Evolutionary conservation across 2,888 invertebrate genomes (phyloP).

Genomic region (Leptinotarsa peninsularis): DNA sequence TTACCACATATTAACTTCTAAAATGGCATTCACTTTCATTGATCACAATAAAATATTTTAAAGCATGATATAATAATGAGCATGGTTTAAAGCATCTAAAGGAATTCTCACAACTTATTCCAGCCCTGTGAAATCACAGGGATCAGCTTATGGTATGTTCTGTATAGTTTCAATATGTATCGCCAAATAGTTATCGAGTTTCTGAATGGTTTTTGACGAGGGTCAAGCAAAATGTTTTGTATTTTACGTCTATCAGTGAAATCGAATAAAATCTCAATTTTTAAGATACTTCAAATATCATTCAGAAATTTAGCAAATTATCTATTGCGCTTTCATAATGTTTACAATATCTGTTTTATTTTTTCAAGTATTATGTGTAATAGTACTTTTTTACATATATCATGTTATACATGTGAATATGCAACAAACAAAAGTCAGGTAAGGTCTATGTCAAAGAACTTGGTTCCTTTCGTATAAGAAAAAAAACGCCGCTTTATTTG

Average conservation of each 20-base stretch:
- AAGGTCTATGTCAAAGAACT: too few species aligned
- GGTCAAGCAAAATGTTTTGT: neutral
- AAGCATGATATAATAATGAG: conserved; percentile 50
- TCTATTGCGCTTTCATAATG: too few species aligned
- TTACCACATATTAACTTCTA: neutral
- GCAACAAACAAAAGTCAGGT: too few species aligned
- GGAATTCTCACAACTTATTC: conserved; percentile 71
- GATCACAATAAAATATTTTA: conserved; percentile 16
- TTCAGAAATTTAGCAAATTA: too few species aligned
- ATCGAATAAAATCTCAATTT: neutral
- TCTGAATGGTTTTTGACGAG: neutral
- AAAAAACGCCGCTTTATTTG: too few species aligned
- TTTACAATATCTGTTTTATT: too few species aligned
- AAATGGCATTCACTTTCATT: neutral
- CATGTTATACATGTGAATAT: too few species aligned
- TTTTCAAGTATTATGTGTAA: too few species aligned
- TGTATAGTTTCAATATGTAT: conserved; percentile 31
- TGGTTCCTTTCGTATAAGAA: too few species aligned
- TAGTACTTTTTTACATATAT: too few species aligned
- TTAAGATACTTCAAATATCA: too few species aligned
- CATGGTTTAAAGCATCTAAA: conserved; percentile 57
- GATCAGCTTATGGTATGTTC: conserved; percentile 63
- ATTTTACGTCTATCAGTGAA: neutral
- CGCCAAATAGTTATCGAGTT: conserved; percentile 10
- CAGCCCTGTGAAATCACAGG: conserved; percentile 73